A percentile compares a stretch with the other conserved stretches of the same genome.
Conservation (phyloP, 2,797 vertebrate genomes). For the Xiphorhynchus erythropygius region DNA sequence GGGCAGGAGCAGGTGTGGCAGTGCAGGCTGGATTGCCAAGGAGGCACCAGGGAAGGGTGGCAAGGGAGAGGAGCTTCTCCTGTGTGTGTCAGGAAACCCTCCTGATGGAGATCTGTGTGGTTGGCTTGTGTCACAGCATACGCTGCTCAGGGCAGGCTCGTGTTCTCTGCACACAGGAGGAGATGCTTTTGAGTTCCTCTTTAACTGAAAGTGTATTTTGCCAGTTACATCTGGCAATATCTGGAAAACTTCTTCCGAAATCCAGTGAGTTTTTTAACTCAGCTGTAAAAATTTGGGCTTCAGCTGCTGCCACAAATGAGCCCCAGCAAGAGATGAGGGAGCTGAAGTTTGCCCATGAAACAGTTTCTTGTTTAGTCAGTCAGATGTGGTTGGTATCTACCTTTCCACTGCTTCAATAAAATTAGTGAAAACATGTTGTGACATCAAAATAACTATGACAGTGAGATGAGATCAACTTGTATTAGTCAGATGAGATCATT, state of each 20-base stretch:
- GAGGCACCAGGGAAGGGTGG: slow-evolving; percentile 48
- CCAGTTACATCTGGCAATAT: background rate
- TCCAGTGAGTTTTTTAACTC: background rate
- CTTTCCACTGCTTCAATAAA: background rate
- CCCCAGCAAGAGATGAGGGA: background rate
- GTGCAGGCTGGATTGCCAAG: background rate
- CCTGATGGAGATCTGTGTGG: background rate
- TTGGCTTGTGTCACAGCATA: background rate
- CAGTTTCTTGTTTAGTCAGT: background rate
- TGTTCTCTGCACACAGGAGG: background rate
- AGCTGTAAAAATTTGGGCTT: background rate
- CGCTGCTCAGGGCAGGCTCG: background rate
- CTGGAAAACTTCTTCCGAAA: background rate
- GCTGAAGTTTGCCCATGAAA: background rate
- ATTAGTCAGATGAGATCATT: background rate
- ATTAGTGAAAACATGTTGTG: background rate
- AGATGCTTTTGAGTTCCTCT: background rate
- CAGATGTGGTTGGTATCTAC: background rate
- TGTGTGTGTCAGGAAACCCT: background rate
- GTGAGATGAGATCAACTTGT: background rate
- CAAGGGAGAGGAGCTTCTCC: background rate
- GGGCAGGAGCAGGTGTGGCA: background rate
- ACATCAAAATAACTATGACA: rapidly evolving
- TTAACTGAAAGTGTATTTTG: background rate
- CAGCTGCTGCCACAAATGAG: background rate